Base-by-base conservation (phyloP, 2,797 vertebrate genomes). In the Trematocara caparti region DNA sequence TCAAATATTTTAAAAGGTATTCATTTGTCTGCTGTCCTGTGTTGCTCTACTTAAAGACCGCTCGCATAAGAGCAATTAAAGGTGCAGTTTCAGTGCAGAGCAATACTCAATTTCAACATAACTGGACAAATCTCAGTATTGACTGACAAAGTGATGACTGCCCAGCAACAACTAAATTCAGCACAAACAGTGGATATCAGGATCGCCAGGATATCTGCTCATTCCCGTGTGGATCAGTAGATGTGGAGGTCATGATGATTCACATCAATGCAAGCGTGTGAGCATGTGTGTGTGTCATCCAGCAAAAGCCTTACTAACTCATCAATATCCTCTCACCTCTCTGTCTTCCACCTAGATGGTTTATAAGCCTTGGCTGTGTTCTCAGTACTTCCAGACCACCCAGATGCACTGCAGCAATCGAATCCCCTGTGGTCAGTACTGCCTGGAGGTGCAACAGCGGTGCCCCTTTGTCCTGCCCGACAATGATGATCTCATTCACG, bases 361-460 rank as follows among this genome's bases (percentile, higher is more conserved):
- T 96, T 99, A 99, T 96, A 99, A 99, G 97, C 98, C 98, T 95
- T 99, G 98, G 98, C 97, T 99, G 93, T 99, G 98, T 97, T 99
- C 97, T 96, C 98, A 99, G 96, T 98, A 98, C 95, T 99, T 99
- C 97, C 97, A 99, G 96, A 98, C 97, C 92, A 97, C 98, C 92
- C 98, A 99, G 97, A 97, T 97, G 95, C 97, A 98, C 96, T 99
- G 98, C 98, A 97, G 96, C 93, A 97, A 97, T 96, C 97, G 96
- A 95, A 98, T 99, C 95, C 98, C 98, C 95, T 99, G 98, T 96
- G 97, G 97, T 96, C 98, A 98, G 96, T 99, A 99, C 96, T 99
- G 98, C 96, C 96, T 98, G 95, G 98, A 99, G 95, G 98, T 99
- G 95, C 98, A 99, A 96, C 97, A 98, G 90, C 96, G 97, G 94